Evolutionary conservation across 2,113 vertebrate species (phyloP), one percentile per base, ranked within the genome.

Genomic region (Anguilla japonica): DNA sequence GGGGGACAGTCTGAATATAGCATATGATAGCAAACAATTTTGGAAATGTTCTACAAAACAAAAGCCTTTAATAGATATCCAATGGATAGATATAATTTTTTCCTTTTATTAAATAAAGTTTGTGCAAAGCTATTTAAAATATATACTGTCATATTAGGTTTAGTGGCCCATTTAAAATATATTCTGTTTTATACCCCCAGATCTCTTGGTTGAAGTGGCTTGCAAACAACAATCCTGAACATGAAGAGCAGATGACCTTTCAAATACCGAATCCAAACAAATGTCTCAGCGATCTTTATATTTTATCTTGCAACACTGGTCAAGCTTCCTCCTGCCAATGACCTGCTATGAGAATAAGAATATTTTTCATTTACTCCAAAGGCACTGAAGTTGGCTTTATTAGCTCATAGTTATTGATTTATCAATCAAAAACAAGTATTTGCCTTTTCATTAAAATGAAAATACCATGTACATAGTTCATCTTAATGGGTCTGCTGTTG

Each of bases 201-300:
- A 93, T 91, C 93, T 95, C 91, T 90, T 94, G 91, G 95, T 92
- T 84, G 94, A 95, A n/a, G 88, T 90, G 83, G 87, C 94, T 87
- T 96, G 92, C 90, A 95, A 94, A 87, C 84, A 87, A 88, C 91
- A 94, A 34, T 89, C 85, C 86, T 92, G 94, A 91, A 85, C n/a
- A 56, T 46, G 26, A 40, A 80, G n/a, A n/a, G 13, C 22, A 13
- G 22, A 75, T 22, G 71, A 34, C 11, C 7, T 75, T 75, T 26
- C 6, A 8, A 75, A 34, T 8, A 34, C n/a, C 9, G 26, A 53
- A 13, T 82, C 18, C 22, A 15, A 82, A 56, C 20, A 82, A 81
- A 81, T 43, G 16, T 81, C 29, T 41, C 39, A 80, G 20, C 3
- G 34, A 4, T 13, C 40, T 41, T 79, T 39, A 79, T 6, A 39